Conservation (phyloP, 2,797 vertebrate genomes). For the Neoniphon sammara region DNA sequence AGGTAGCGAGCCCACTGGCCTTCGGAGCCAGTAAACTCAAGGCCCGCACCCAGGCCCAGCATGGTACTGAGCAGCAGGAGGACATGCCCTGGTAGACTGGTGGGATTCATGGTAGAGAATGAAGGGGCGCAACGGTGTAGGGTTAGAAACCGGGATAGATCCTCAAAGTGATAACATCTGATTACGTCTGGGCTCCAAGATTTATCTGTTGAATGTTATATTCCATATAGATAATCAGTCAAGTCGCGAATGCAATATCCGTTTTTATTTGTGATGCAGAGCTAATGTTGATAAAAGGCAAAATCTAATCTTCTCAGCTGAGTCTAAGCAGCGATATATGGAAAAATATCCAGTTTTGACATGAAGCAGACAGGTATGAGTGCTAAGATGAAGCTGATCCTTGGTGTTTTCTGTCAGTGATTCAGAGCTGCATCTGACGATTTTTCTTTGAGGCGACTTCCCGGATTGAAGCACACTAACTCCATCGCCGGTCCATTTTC, state of each 20-base stretch:
- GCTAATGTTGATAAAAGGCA: slow-evolving; percentile 55
- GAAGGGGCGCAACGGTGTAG: slow-evolving; percentile 37
- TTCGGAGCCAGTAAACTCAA: slow-evolving; percentile 95
- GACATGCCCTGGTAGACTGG: slow-evolving; percentile 83
- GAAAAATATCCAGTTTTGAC: slow-evolving; percentile 67
- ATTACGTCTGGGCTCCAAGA: slow-evolving; percentile 55
- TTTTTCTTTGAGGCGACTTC: slow-evolving; percentile 77
- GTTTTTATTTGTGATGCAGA: slow-evolving; percentile 42
- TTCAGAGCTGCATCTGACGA: slow-evolving; percentile 60
- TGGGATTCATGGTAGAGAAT: slow-evolving; percentile 84
- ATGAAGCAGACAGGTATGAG: slow-evolving; percentile 36
- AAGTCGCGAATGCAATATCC: slow-evolving; percentile 55
- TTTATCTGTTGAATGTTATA: slow-evolving; percentile 70
- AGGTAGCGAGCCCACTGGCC: slow-evolving; percentile 97
- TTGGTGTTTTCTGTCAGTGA: slow-evolving; percentile 61
- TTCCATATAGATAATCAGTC: slow-evolving; percentile 68
- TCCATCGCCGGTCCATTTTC: slow-evolving; percentile 63
- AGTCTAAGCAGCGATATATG: slow-evolving; percentile 37
- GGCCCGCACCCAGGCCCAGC: slow-evolving; percentile 86
- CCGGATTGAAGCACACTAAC: slow-evolving; percentile 71
- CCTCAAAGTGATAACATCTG: slow-evolving; percentile 74
- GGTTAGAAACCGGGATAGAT: slow-evolving; percentile 57
- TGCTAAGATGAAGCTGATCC: slow-evolving; percentile 44
- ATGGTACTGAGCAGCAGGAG: slow-evolving; percentile 88
- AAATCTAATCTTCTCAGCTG: slow-evolving; percentile 56